A percentile compares a stretch with the other conserved stretches of the same genome.
Evolutionary conservation across 2,113 vertebrate genomes (phyloP).

Genomic region (Pterocles orientalis): DNA sequence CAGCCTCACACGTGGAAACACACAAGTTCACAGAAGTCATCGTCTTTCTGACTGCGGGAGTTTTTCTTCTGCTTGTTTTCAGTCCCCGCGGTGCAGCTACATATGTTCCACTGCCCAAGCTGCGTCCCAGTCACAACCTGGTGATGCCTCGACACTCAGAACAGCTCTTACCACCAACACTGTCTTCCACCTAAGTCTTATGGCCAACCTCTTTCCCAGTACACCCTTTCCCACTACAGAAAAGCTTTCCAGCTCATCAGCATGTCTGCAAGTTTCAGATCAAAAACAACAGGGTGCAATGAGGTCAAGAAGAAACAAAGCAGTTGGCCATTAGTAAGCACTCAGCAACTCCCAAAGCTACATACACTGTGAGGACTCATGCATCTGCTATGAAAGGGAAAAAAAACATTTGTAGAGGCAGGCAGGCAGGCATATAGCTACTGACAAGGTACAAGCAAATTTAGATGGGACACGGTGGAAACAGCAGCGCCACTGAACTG

Average conservation of each 20-base stretch:
- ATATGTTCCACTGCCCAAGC: neutral
- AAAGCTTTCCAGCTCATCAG: neutral
- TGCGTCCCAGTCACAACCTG: neutral
- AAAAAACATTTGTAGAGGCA: neutral
- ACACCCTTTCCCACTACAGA: neutral
- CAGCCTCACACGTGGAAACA: neutral
- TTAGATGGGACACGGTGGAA: neutral
- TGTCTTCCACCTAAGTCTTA: neutral
- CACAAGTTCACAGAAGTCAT: neutral
- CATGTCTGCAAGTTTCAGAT: neutral
- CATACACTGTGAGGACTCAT: fast-evolving
- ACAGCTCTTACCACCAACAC: neutral
- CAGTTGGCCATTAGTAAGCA: neutral
- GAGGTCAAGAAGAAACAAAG: neutral
- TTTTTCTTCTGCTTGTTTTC: conserved; percentile 8
- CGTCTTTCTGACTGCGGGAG: neutral
- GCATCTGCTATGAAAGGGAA: neutral
- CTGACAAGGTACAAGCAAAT: neutral
- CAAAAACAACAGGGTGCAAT: neutral
- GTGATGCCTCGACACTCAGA: neutral
- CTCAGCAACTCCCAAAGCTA: neutral
- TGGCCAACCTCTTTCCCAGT: neutral
- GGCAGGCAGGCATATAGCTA: neutral
- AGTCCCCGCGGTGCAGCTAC: neutral
- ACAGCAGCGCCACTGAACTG: neutral